phyloP scores from a whole-genome alignment of 1,140 invertebrate species.

The Tetramorium parvispinum region DNA sequence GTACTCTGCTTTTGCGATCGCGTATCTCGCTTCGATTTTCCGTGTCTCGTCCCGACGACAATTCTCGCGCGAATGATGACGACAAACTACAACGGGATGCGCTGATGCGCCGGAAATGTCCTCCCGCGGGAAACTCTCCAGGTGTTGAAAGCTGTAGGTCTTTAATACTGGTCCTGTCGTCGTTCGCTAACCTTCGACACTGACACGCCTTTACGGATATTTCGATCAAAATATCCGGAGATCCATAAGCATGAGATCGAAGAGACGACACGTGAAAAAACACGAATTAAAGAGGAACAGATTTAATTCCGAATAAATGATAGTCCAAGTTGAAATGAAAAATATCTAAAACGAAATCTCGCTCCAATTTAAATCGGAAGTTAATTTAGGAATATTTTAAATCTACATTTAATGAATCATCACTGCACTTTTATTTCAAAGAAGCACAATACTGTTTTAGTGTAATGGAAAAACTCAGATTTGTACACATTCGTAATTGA shows the following conservation, averaged over 20 bases:
- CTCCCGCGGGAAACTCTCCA: conserved; percentile 63
- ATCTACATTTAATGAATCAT: neutral
- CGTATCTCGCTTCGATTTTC: conserved; percentile 4
- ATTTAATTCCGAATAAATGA: neutral
- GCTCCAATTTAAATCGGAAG: neutral
- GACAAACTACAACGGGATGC: conserved; percentile 62
- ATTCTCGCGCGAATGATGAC: conserved; percentile 50
- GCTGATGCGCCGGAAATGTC: conserved; percentile 44
- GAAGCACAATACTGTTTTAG: neutral
- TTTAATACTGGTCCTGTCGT: conserved; percentile 42
- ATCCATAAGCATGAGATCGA: neutral
- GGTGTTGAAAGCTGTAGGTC: conserved; percentile 34
- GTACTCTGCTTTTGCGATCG: neutral
- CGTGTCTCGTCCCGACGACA: neutral
- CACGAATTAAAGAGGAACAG: neutral
- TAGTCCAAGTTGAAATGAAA: neutral
- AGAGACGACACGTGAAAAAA: neutral
- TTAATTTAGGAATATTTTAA: conserved; percentile 4
- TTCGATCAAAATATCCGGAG: conserved; percentile 4
- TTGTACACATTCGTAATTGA: neutral
- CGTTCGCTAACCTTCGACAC: conserved; percentile 52
- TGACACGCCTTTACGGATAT: conserved; percentile 12
- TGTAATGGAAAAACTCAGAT: neutral
- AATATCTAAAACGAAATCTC: neutral
- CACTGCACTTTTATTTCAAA: neutral